Conservation (phyloP, 2,888 invertebrate species). For the Omphaloscelis lunosa region DNA sequence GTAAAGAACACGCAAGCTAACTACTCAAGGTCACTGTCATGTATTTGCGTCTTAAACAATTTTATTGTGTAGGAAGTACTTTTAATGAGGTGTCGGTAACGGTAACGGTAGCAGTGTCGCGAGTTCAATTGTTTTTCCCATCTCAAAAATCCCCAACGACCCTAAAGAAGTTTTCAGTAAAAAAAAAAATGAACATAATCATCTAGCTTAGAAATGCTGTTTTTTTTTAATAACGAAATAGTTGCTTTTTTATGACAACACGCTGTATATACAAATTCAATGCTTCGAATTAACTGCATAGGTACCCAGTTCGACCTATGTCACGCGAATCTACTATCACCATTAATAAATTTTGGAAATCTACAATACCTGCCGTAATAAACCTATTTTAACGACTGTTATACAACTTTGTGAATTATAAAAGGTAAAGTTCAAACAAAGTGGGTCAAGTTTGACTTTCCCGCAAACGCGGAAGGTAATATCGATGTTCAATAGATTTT, state of each 20-base stretch:
- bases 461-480: conserved; percentile 69
- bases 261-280: conserved; percentile 6
- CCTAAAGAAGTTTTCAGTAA: too few species aligned
- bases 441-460: conserved; percentile 71
- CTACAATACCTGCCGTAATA: conserved; percentile 34
- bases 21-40: too few species aligned
- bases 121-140: too few species aligned
- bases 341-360: conserved; percentile 45
- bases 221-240: not conserved
- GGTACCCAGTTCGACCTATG: not conserved
- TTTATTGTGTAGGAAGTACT: too few species aligned
- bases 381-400: conserved; percentile 67
- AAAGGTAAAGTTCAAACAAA: conserved; percentile 62
- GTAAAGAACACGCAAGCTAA: too few species aligned
- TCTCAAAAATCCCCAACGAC: too few species aligned
- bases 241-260: not conserved
- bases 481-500: conserved; percentile 71
- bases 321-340: conserved; percentile 62
- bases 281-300: conserved; percentile 11
- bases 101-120: too few species aligned
- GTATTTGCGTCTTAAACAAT: too few species aligned
- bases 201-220: too few species aligned
- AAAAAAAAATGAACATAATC: too few species aligned
- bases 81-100: too few species aligned
- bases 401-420: conserved; percentile 64